These are phyloP conservation scores for Rhombomys opimus DNA, from an alignment of 2,113 vertebrate genomes.

Conservation along the genomic window DNA sequence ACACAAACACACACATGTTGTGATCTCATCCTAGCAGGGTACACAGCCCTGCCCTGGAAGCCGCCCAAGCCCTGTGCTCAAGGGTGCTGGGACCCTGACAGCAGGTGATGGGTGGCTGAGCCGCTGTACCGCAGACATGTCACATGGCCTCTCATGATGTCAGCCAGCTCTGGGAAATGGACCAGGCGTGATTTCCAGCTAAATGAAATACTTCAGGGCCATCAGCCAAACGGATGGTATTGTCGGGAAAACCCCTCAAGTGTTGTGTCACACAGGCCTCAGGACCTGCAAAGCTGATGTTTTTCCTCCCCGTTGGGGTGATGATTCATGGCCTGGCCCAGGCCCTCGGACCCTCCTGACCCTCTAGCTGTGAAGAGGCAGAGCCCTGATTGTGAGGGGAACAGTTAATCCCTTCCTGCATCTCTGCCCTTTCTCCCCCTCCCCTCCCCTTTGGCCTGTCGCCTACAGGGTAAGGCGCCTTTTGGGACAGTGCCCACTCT, in stretches of 20 bases:
- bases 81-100: neutral
- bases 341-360: neutral
- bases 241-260: constrained; percentile 62
- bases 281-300: neutral
- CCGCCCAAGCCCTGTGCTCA: neutral
- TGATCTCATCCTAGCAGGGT: neutral
- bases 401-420: accelerated
- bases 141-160: neutral
- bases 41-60: neutral
- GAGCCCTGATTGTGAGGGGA: neutral
- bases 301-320: neutral
- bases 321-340: accelerated
- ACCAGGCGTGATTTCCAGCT: constrained; percentile 48
- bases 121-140: neutral
- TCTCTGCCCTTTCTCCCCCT: too few species aligned
- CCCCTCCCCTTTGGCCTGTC: neutral
- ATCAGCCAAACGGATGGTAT: constrained; percentile 49
- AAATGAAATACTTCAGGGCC: constrained; percentile 45
- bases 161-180: neutral
- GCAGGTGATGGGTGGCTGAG: neutral
- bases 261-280: neutral
- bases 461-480: neutral
- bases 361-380: neutral
- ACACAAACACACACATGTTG: neutral
- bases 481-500: neutral